Evolutionary conservation across 2,113 vertebrate genomes (phyloP), one percentile per base, ranked within the genome.

Genomic region (Spea multiplicata): DNA sequence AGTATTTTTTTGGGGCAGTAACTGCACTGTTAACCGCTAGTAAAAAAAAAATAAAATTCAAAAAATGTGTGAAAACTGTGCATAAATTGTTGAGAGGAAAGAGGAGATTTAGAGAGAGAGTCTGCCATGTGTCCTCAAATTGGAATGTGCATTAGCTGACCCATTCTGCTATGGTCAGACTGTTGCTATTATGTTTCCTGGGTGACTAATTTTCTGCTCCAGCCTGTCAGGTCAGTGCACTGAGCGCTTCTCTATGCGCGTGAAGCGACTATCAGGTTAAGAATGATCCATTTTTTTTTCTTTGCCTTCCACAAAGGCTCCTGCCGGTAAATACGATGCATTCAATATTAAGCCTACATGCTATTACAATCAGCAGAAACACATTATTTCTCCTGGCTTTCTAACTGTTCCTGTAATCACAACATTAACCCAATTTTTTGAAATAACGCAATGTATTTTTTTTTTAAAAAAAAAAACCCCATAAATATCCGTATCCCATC

Each of bases 91-190:
- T n/a, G 44, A 66, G 71, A 16, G 70, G 50, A 73, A 68, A 74
- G 53, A 48, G 6, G 6, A 68, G 71, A 14, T 74, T 80, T 74
- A 49, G 53, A 67, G 48, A 59, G 17, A 80, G 74, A 74, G 45
- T 74, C 71, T 80, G 71, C 78, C 77, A 73, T 80, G 77, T 80
- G 78, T 74, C 65, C 78, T 80, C 71, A 80, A 80, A 80, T 80
- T 80, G 78, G 78, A 80, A 74, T 80, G 78, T 68, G 53, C 78
- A 80, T 80, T 74, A 74, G 78, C 65, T 80, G 78, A 67, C 78
- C 78, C 69, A 73, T 80, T 64, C 47, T 66, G 71, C 55, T 46
- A 68, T 55, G 78, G 78, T 68, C 78, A 68, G 50, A 80, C 68
- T 74, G 73, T 74, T 74, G 78, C 71, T 61, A 74, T 80, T 80